phyloP scores from a whole-genome alignment of 2,888 invertebrate genomes.

The Synergus japonicus region DNA sequence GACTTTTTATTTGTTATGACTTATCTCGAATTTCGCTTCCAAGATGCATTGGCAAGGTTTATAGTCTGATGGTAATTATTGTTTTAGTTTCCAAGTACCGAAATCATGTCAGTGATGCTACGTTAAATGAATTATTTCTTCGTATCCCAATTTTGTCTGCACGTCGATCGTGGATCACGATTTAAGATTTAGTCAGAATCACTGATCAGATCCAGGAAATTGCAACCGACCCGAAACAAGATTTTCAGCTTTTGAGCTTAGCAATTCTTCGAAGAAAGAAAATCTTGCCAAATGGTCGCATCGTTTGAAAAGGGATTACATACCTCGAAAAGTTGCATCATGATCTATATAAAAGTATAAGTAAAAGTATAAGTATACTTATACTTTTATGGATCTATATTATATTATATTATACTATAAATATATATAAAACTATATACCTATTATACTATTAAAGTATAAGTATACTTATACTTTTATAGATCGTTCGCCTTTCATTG shows the following conservation, averaged over 20 bases:
- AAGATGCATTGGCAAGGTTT: slow-evolving; percentile 5
- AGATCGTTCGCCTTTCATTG: too few species aligned
- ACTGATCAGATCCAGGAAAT: slow-evolving; percentile 18
- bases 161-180: slow-evolving; percentile 18
- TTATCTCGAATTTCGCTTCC: neutral
- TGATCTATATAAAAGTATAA: neutral
- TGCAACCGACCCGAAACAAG: neutral
- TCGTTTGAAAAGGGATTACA: neutral
- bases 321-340: neutral
- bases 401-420: too few species aligned
- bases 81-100: slow-evolving; percentile 2
- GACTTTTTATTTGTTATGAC: neutral
- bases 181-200: slow-evolving; percentile 25
- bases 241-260: slow-evolving; percentile 3
- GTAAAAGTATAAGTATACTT: too few species aligned
- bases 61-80: neutral
- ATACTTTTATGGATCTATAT: too few species aligned
- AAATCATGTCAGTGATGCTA: slow-evolving; percentile 11
- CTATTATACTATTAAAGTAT: too few species aligned
- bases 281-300: slow-evolving; percentile 30
- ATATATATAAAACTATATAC: too few species aligned
- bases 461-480: too few species aligned
- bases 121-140: slow-evolving; percentile 9
- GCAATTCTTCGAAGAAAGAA: slow-evolving; percentile 29
- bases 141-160: slow-evolving; percentile 24